Evolutionary conservation across 2,888 invertebrate species (phyloP), one percentile per base, ranked within the genome.

Genomic region (Agrochola lota): DNA sequence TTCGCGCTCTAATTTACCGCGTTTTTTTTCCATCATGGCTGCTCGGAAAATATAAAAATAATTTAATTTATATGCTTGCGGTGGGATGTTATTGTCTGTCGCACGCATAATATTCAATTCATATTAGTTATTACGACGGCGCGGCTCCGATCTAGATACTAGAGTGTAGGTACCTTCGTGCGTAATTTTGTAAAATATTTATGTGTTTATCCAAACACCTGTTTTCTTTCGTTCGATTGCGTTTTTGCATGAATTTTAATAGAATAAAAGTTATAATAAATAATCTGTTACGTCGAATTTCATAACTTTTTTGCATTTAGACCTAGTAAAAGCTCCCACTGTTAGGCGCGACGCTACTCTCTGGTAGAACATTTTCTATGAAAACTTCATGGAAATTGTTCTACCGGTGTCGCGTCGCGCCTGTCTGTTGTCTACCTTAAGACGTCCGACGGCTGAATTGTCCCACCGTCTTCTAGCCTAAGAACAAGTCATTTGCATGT

Each of bases 11-110:
- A 74, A 74, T 81, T 62, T 52, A 17, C 63, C 62, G 66, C 60
- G 59, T n/a, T 70, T 78, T 77, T 74, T 71, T 64, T 30, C 30
- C 74, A 73, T 62, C 49, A 75, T 85, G 74, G 70, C 80, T 49
- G 80, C 60, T 55, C 40, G 55, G 49, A 69, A 67, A 83, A 46
- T 59, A 26, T 73, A 76, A 70, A 71, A 72, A 78, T 71, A 67
- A 71, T 68, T n/a, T 68, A 62, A 81, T 78, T 86, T 80, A 73
- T n/a, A 46, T 49, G 40, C n/a, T 26, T 71, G 60, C 59, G 49
- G 82, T 82, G 62, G 76, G 74, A 52, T 74, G 83, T 78, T 85
- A 78, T 84, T 74, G 70, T 80, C 49, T 67, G 74, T 74, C 52
- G 35, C 60, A 46, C 66, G 55, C 59, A 59, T 83, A 72, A 74